These are phyloP conservation scores for Laticauda colubrina DNA, from an alignment of 2,113 vertebrate species.

Conservation along the genomic window DNA sequence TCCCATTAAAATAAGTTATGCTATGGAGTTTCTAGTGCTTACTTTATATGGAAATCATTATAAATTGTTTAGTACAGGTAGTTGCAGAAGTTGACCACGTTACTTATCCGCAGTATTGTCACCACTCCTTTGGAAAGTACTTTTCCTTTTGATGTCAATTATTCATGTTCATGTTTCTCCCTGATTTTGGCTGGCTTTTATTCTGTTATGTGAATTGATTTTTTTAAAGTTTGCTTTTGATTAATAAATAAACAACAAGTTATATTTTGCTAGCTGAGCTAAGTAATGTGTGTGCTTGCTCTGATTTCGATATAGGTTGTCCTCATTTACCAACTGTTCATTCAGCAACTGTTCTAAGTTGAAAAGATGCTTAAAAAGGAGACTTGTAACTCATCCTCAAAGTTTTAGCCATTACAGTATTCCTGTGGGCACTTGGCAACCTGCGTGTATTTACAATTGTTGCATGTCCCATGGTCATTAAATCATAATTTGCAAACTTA, in stretches of 20 bases:
- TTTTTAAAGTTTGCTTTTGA: not conserved
- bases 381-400: not conserved
- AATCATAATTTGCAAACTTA: not conserved
- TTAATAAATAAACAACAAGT: not conserved
- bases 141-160: not conserved
- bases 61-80: not conserved
- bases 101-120: not conserved
- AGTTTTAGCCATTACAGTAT: not conserved
- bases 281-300: not conserved
- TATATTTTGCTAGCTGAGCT: not conserved
- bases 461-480: not conserved
- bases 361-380: not conserved
- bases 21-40: not conserved
- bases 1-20: not conserved
- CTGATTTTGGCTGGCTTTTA: not conserved
- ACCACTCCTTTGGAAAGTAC: not conserved
- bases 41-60: not conserved
- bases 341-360: not conserved
- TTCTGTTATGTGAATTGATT: not conserved
- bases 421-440: not conserved
- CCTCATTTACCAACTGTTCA: not conserved
- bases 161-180: not conserved
- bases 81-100: not conserved
- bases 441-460: not conserved
- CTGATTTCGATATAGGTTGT: not conserved